phyloP scores from a whole-genome alignment of 2,888 invertebrate species.

The Tipula vernalis region DNA sequence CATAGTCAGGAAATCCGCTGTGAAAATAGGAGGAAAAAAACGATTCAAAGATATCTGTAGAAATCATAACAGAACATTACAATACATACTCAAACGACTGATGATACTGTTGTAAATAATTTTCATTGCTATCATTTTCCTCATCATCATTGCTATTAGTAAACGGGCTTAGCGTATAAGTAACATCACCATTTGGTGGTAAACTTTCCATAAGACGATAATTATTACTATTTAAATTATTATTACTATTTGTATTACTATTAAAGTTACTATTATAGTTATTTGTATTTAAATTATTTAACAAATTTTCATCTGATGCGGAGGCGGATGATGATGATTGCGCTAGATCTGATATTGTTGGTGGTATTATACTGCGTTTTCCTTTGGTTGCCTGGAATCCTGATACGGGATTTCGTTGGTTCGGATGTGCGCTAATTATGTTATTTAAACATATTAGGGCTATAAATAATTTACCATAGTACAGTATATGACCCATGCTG shows the following conservation, averaged over 20 bases:
- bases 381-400: neutral
- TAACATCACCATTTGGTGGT: neutral
- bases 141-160: neutral
- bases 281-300: conserved; percentile 5
- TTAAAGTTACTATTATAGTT: neutral
- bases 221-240: conserved; percentile 7
- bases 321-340: neutral
- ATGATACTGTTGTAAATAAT: neutral
- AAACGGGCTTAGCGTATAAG: neutral
- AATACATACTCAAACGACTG: neutral
- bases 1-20: neutral
- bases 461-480: neutral
- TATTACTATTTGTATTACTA: neutral
- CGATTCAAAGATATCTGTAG: too few species aligned
- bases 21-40: neutral
- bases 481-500: neutral
- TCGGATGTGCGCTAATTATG: neutral
- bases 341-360: neutral
- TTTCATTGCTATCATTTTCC: neutral
- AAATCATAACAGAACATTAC: too few species aligned
- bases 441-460: neutral
- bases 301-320: neutral
- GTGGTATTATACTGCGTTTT: neutral
- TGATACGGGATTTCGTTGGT: neutral
- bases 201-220: neutral